phyloP scores from a whole-genome alignment of 2,888 invertebrate species.

The Unio pictorum region DNA sequence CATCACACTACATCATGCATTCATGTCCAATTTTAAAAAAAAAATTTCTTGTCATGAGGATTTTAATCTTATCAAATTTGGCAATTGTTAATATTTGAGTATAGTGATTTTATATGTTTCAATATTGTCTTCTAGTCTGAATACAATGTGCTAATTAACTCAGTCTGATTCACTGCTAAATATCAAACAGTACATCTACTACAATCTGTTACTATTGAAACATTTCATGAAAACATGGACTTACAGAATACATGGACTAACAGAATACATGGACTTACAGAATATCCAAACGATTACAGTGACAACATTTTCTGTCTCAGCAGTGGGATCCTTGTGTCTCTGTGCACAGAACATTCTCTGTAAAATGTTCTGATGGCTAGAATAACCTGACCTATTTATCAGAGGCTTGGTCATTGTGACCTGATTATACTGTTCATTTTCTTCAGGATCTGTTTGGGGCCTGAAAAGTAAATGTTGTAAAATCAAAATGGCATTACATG shows the following conservation, averaged over 20 bases:
- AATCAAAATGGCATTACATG: not conserved
- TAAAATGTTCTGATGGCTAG: no score
- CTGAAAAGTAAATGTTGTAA: constrained; percentile 2
- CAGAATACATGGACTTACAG: constrained; percentile 28
- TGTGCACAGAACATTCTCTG: not conserved
- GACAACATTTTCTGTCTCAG: constrained; percentile 34
- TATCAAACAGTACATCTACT: not conserved
- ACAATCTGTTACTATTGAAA: not conserved
- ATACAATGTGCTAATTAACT: no score
- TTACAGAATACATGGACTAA: constrained; percentile 22
- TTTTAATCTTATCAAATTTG: no score
- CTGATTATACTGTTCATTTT: not conserved
- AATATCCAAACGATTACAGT: constrained; percentile 20
- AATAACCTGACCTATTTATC: no score
- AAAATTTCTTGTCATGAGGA: no score
- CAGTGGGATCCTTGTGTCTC: constrained; percentile 23
- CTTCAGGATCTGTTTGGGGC: constrained; percentile 10
- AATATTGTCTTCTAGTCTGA: no score
- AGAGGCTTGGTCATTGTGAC: no score
- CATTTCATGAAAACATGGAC: constrained; percentile 5
- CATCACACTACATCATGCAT: no score
- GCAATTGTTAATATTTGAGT: no score
- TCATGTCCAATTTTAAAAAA: no score
- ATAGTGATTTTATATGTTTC: no score
- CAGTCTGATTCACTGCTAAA: no score